Evolutionary conservation across 2,113 vertebrate genomes (phyloP).

Genomic region (Forbesichthys agassizii): DNA sequence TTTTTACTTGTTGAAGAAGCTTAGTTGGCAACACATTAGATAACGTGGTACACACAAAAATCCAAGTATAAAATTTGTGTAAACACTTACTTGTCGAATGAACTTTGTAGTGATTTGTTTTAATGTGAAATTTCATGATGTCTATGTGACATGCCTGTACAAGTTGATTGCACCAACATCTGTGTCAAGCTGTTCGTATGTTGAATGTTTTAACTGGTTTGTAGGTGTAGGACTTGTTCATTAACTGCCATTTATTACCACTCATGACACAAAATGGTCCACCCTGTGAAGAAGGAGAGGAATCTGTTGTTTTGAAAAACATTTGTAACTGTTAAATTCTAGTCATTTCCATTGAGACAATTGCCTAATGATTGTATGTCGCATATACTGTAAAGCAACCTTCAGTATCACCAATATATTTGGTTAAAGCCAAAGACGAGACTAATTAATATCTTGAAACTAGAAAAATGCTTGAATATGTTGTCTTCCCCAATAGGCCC

Average conservation of each 20-base stretch:
- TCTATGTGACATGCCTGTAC: conserved; percentile 8
- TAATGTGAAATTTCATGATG: conserved; percentile 12
- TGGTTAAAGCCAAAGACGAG: too few relatives aligned
- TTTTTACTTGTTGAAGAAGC: background rate
- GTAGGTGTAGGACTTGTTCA: conserved; percentile 35
- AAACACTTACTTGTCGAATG: conserved; percentile 3
- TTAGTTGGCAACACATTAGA: background rate
- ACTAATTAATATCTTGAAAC: background rate
- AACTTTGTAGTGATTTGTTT: conserved; percentile 11
- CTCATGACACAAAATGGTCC: conserved; percentile 26
- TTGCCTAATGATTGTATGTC: too few relatives aligned
- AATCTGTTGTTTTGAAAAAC: too few relatives aligned
- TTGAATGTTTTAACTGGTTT: conserved; percentile 19
- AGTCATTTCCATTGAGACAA: too few relatives aligned
- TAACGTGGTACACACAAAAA: conserved; percentile 43
- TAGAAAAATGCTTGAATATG: conserved; percentile 8
- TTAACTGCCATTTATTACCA: conserved; percentile 40
- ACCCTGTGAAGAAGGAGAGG: conserved; percentile 13
- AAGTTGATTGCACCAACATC: conserved; percentile 30
- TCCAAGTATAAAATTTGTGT: conserved; percentile 30
- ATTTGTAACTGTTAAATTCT: too few relatives aligned
- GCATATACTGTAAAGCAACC: too few relatives aligned
- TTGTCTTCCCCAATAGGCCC: conserved; percentile 32
- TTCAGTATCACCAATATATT: too few relatives aligned
- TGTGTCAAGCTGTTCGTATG: conserved; percentile 24